These are phyloP conservation scores for Lethenteron reissneri DNA, from an alignment of 2,113 vertebrate species.

Conservation along the genomic window DNA sequence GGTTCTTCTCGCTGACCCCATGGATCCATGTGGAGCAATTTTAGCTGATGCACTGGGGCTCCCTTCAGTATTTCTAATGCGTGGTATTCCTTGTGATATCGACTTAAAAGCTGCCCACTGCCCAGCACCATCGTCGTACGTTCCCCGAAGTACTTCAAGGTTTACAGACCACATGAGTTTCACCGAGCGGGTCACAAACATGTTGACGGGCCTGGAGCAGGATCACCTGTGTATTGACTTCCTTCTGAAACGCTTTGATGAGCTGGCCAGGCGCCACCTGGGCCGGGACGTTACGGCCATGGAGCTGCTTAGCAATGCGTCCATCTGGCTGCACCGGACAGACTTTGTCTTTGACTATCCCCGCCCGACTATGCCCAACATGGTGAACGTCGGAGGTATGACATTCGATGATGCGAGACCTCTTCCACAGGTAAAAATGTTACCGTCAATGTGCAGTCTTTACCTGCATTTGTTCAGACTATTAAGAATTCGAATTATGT, in stretches of 20 bases:
- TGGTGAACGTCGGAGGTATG: slow-evolving; percentile 36
- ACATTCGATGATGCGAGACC: slow-evolving; percentile 23
- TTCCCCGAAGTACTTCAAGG: slow-evolving; percentile 19
- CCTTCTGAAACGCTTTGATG: slow-evolving; percentile 16
- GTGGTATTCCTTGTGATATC: slow-evolving; percentile 26
- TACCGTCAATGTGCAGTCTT: too few species aligned
- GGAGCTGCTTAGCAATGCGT: slow-evolving; percentile 27
- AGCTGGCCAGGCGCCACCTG: slow-evolving; percentile 25
- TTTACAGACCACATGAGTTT: slow-evolving; percentile 36
- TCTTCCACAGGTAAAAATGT: slow-evolving; percentile 23
- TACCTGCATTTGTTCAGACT: too few species aligned
- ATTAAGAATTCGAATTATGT: too few species aligned
- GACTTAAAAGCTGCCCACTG: slow-evolving; percentile 26
- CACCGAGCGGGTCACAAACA: slow-evolving; percentile 31
- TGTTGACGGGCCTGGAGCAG: slow-evolving; percentile 15
- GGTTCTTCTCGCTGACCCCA: slow-evolving; percentile 35
- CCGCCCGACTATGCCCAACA: slow-evolving; percentile 47
- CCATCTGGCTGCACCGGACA: slow-evolving; percentile 39
- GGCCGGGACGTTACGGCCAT: slow-evolving; percentile 19
- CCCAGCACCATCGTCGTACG: slow-evolving; percentile 34
- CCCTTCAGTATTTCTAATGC: slow-evolving; percentile 41
- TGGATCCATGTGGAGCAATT: slow-evolving; percentile 39
- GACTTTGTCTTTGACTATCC: slow-evolving; percentile 53
- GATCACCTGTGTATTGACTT: slow-evolving; percentile 12
- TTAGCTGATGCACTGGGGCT: slow-evolving; percentile 32